Evolutionary conservation across 2,888 invertebrate species (phyloP), one percentile per base, ranked within the genome.

Genomic region (Saturnia pavonia): DNA sequence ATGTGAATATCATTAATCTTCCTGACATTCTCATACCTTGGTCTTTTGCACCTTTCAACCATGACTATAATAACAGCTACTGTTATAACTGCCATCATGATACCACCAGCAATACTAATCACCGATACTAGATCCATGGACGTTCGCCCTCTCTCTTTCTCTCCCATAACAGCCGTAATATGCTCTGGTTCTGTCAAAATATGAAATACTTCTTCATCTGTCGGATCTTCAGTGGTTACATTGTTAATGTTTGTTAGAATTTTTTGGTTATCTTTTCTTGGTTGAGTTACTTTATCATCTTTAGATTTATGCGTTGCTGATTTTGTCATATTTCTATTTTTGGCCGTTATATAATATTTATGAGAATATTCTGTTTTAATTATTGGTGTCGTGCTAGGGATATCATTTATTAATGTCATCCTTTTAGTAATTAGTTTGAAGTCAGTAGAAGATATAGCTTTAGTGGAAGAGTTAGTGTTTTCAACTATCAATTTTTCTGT

Each of bases 141-240:
- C 0, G 88, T 83, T 71, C 85, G 87, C 42, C 91, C 91, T 70
- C 84, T 85, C 57, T 85, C 91, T 76, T 90, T 94, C 25, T 93
- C 94, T 74, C 86, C 91, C 88, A 94, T 91, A 63, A 94, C 91
- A 69, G 94, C 94, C 19, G 94, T 94, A 74, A 94, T 94, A 82
- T 94, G 94, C 84, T 94, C 94, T 74, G 94, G 94, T 77, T 94
- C 94, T 91, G 94, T 94, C 86, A 94, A 94, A 91, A 94, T 92
- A 91, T 93, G 91, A 90, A 92, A 93, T 75, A 88, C 90, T 81
- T 94, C 94, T 80, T 90, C 90, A 88, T 89, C 89, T 77, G 77
- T 70, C 1, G 90, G 87, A 71, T 83, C 85, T 72, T 87, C 87
- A 70, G 91, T 90, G 68, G 90, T 90, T 77, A 87, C 77, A 78